These are phyloP conservation scores for Philereme transversata DNA, from an alignment of 2,888 invertebrate genomes.

Conservation along the genomic window DNA sequence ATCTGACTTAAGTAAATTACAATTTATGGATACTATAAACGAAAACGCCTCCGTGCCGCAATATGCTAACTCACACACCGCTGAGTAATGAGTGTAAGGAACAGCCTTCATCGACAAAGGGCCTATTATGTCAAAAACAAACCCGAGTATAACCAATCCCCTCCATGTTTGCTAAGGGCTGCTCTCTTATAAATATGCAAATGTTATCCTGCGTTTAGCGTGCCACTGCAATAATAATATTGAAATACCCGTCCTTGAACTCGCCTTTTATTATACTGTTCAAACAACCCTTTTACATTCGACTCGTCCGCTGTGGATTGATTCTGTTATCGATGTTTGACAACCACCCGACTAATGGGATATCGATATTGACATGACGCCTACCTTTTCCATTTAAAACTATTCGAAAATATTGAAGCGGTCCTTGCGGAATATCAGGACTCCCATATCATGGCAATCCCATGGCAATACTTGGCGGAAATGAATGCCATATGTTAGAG, in stretches of 20 bases:
- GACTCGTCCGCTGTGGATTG: slow-evolving; percentile 48
- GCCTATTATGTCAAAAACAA: slow-evolving; percentile 78
- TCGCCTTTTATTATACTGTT: slow-evolving; percentile 64
- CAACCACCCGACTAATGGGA: slow-evolving; percentile 52
- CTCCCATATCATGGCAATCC: no score
- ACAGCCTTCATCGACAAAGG: slow-evolving; percentile 65
- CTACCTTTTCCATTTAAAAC: not conserved
- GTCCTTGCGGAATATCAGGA: no score
- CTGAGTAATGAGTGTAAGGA: slow-evolving; percentile 41
- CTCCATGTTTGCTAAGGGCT: slow-evolving; percentile 76
- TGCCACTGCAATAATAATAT: slow-evolving; percentile 78
- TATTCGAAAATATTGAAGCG: no score
- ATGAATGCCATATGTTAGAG: no score
- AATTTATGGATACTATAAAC: slow-evolving; percentile 41
- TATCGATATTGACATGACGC: slow-evolving; percentile 39
- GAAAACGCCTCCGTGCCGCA: slow-evolving; percentile 41
- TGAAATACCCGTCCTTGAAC: slow-evolving; percentile 76
- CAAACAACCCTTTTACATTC: slow-evolving; percentile 68
- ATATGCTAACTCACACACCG: slow-evolving; percentile 60
- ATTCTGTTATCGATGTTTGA: slow-evolving; percentile 59
- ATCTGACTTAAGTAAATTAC: slow-evolving; percentile 38
- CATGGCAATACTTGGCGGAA: no score
- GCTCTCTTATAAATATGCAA: slow-evolving; percentile 81
- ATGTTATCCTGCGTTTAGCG: slow-evolving; percentile 77
- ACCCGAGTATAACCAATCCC: slow-evolving; percentile 65